Conservation (phyloP, 2,888 invertebrate genomes). For the Myopa tessellatipennis region DNA sequence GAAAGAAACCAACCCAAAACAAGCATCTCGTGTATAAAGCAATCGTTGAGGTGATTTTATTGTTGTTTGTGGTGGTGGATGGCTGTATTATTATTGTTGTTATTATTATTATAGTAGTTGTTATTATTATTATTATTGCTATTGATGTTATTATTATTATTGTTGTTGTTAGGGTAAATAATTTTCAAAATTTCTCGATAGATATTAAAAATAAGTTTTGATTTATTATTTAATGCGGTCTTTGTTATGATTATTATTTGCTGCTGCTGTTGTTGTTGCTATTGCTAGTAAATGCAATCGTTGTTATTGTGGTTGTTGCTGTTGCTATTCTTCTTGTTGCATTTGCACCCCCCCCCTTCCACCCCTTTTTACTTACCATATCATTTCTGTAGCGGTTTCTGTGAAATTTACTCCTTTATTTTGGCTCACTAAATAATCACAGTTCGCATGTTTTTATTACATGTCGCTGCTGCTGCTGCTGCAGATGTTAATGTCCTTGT, state of each 20-base stretch:
- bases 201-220: constrained; percentile 35
- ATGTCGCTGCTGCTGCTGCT: background rate
- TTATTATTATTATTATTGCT: too few relatives aligned
- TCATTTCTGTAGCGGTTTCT: background rate
- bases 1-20: too few relatives aligned
- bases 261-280: background rate
- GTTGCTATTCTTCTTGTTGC: background rate
- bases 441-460: background rate
- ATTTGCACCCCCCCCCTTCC: background rate
- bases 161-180: background rate
- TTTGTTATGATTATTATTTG: constrained; percentile 20
- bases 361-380: background rate
- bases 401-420: background rate
- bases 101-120: too few relatives aligned
- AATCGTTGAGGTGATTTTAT: background rate
- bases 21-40: too few relatives aligned
- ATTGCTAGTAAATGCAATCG: background rate
- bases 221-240: constrained; percentile 48
- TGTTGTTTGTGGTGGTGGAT: background rate
- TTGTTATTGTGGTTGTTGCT: background rate
- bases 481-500: background rate
- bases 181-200: background rate
- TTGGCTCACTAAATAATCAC: background rate
- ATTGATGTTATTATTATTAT: too few relatives aligned
- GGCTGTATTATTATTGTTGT: background rate